These are phyloP conservation scores for Sandelia bainsii DNA, from an alignment of 2,797 vertebrate species.

Conservation along the genomic window DNA sequence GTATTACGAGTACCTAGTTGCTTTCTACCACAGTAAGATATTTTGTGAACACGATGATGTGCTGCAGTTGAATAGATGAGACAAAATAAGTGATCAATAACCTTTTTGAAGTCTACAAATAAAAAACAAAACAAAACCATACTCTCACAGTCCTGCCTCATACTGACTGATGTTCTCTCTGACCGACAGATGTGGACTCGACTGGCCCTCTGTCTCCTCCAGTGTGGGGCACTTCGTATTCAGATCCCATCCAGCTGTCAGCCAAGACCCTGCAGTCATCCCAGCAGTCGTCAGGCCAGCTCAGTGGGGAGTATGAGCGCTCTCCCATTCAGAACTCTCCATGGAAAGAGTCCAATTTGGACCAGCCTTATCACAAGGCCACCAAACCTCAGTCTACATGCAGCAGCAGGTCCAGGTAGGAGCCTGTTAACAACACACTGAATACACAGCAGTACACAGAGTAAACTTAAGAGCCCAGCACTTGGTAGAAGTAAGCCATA, in stretches of 20 bases:
- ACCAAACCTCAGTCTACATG: slow-evolving; percentile 76
- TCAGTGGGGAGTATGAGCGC: slow-evolving; percentile 76
- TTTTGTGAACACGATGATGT: not conserved
- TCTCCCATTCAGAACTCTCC: slow-evolving; percentile 92
- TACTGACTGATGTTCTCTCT: slow-evolving; percentile 3
- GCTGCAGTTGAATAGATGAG: not conserved
- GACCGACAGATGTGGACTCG: slow-evolving; percentile 74
- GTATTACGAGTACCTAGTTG: too few relatives aligned
- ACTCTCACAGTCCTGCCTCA: not conserved
- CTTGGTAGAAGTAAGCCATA: too few relatives aligned
- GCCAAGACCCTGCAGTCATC: slow-evolving; percentile 52
- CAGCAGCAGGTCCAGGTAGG: slow-evolving; percentile 88
- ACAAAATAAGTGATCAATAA: slow-evolving; percentile 1
- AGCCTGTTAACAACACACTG: not conserved
- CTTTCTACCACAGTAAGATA: too few relatives aligned
- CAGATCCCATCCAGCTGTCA: slow-evolving; percentile 69
- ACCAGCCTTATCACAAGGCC: slow-evolving; percentile 89
- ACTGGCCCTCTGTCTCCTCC: slow-evolving; percentile 68
- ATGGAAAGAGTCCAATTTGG: slow-evolving; percentile 93
- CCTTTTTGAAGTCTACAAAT: not conserved
- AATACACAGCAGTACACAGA: not conserved
- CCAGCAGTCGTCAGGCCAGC: slow-evolving; percentile 61
- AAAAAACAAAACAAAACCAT: not conserved
- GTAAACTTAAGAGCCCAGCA: not conserved
- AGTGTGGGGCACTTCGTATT: slow-evolving; percentile 49